phyloP scores from a whole-genome alignment of 2,797 vertebrate genomes.

The Pelobates cultripes region DNA sequence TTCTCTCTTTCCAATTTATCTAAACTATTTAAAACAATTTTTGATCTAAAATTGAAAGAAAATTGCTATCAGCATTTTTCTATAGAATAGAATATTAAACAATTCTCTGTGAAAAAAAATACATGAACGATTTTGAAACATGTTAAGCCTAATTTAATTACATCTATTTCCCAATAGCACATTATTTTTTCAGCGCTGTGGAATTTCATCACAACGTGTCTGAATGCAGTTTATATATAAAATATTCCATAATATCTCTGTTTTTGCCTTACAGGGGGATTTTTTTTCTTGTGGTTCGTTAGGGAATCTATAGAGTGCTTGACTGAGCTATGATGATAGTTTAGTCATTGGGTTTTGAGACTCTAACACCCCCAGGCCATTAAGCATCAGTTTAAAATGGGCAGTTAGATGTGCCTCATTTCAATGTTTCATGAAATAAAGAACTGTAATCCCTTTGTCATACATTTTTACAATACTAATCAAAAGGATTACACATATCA shows the following conservation, averaged over 20 bases:
- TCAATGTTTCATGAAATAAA: constrained; percentile 48
- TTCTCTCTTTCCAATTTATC: constrained; percentile 10
- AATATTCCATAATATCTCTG: constrained; percentile 26
- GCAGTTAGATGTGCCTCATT: not conserved
- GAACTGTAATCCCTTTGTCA: constrained; percentile 35
- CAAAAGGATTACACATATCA: constrained; percentile 53
- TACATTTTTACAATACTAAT: constrained; percentile 52
- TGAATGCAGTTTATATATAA: constrained; percentile 21
- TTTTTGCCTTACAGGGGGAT: constrained; percentile 33
- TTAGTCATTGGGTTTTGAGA: constrained; percentile 43
- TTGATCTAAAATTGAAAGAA: not conserved
- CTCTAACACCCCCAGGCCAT: constrained; percentile 34
- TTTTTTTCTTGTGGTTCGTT: constrained; percentile 50
- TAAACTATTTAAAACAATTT: not conserved
- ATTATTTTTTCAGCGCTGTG: constrained; percentile 49
- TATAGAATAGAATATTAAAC: constrained; percentile 29
- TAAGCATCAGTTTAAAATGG: constrained; percentile 48
- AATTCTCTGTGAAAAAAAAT: constrained; percentile 20
- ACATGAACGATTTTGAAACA: constrained; percentile 51
- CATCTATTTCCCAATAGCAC: not conserved
- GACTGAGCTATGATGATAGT: constrained; percentile 45
- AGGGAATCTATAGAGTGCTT: constrained; percentile 48
- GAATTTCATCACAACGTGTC: constrained; percentile 11
- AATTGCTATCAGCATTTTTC: not conserved
- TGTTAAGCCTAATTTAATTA: constrained; percentile 35